Conservation (phyloP, 2,888 invertebrate genomes). For the Lasioglossum calceatum region DNA sequence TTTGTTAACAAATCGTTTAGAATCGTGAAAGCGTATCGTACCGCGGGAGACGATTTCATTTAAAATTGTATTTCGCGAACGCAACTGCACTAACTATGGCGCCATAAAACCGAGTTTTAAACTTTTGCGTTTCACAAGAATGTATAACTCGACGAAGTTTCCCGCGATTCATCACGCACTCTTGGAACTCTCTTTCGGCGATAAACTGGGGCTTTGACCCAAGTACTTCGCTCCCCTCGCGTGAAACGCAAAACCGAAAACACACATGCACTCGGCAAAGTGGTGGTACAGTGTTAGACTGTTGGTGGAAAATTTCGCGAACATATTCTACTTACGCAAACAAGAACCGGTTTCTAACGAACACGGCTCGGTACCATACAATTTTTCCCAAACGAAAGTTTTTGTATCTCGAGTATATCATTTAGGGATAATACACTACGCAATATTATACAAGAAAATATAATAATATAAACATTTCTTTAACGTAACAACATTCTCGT, state of each 20-base stretch:
- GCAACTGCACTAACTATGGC: conserved; percentile 31
- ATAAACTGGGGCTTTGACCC: conserved; percentile 42
- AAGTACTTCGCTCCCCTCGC: conserved; percentile 24
- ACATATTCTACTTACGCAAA: background rate
- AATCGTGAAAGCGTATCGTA: background rate
- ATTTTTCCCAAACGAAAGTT: background rate
- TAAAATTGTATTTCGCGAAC: conserved; percentile 17
- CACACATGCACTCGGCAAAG: conserved; percentile 14
- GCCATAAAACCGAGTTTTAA: conserved; percentile 48
- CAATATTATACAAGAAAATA: background rate
- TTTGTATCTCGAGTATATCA: background rate
- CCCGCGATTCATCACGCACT: conserved; percentile 50
- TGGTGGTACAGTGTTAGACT: background rate
- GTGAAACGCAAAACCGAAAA: conserved; percentile 33
- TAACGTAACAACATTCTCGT: background rate
- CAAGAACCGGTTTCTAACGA: background rate
- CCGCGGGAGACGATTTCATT: background rate
- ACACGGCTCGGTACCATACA: too few species aligned
- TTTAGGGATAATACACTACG: background rate
- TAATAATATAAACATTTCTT: background rate
- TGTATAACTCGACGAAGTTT: conserved; percentile 39
- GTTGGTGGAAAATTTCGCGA: conserved; percentile 16
- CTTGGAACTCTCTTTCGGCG: conserved; percentile 21
- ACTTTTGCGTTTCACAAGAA: conserved; percentile 31
- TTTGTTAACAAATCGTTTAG: background rate